Percentiles rank a stretch among this genome's conserved stretches.
These are phyloP conservation scores for Apeira syringaria DNA, from an alignment of 2,888 invertebrate species.

Conservation along the genomic window DNA sequence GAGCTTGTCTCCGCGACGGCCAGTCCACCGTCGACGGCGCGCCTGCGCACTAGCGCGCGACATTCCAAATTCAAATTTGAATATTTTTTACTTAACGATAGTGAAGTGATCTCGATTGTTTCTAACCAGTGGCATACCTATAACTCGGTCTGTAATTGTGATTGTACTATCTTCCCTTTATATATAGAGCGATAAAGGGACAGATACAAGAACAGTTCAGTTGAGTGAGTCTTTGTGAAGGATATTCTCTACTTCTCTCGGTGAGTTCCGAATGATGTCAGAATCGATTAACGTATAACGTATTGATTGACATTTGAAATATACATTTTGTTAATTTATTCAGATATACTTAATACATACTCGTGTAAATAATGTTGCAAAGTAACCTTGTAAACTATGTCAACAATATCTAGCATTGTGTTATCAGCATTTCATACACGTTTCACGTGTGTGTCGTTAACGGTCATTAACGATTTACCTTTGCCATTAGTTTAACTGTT, in stretches of 20 bases:
- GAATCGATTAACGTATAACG: constrained; percentile 9
- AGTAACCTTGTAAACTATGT: constrained; percentile 24
- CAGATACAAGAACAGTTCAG: constrained; percentile 56
- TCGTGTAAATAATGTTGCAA: constrained; percentile 20
- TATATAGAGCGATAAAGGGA: constrained; percentile 69
- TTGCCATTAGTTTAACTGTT: no score
- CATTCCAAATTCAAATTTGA: constrained; percentile 34
- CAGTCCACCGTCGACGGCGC: constrained; percentile 64
- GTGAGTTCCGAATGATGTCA: constrained; percentile 34
- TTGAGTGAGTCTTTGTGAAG: constrained; percentile 44
- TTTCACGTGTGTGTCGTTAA: constrained; percentile 13
- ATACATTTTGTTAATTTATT: constrained; percentile 20
- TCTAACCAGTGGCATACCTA: constrained; percentile 10
- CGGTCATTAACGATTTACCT: constrained; percentile 8
- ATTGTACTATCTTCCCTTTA: constrained; percentile 69
- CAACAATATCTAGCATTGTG: constrained; percentile 25
- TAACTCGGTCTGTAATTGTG: constrained; percentile 33
- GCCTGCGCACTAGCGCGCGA: constrained; percentile 66
- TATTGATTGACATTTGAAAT: constrained; percentile 15
- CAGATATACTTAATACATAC: background rate
- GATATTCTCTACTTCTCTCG: constrained; percentile 44
- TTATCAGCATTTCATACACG: constrained; percentile 23
- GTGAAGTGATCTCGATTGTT: constrained; percentile 46
- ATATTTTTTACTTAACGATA: constrained; percentile 27
- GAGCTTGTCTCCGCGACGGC: constrained; percentile 38